These are phyloP conservation scores for Mylabris sibirica DNA, from an alignment of 2,888 invertebrate genomes.

Conservation along the genomic window DNA sequence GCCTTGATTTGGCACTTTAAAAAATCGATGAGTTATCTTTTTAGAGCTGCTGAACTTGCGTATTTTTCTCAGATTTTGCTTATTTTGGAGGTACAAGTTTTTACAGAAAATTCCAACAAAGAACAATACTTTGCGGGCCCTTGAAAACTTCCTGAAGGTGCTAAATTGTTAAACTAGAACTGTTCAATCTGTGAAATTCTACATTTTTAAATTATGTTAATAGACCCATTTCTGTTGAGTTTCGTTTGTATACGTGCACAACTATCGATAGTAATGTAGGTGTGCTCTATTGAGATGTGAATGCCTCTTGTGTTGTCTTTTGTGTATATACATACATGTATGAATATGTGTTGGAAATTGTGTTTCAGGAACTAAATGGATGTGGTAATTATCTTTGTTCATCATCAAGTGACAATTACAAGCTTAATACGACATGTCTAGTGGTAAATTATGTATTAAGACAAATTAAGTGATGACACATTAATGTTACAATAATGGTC, in stretches of 20 bases:
- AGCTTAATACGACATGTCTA: constrained; percentile 36
- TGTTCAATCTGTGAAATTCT: not conserved
- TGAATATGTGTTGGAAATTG: not conserved
- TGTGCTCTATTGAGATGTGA: not conserved
- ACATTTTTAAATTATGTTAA: not conserved
- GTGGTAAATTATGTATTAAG: constrained; percentile 41
- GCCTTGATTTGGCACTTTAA: no score
- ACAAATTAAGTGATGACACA: constrained; percentile 47
- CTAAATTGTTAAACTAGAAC: no score
- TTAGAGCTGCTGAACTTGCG: no score
- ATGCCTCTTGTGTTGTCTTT: not conserved
- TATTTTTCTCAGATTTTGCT: no score
- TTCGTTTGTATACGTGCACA: not conserved
- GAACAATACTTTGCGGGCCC: no score
- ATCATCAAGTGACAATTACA: constrained; percentile 47
- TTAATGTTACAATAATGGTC: constrained; percentile 35
- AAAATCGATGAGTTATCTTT: no score
- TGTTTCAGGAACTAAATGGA: not conserved
- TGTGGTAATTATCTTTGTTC: constrained; percentile 45
- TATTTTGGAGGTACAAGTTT: no score
- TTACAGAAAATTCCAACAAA: no score
- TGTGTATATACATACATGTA: no score
- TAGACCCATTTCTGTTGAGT: not conserved
- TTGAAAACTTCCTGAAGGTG: no score
- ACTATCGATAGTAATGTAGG: not conserved